Conservation (phyloP, 1,140 invertebrate genomes). For the Drosophila ambigua region DNA sequence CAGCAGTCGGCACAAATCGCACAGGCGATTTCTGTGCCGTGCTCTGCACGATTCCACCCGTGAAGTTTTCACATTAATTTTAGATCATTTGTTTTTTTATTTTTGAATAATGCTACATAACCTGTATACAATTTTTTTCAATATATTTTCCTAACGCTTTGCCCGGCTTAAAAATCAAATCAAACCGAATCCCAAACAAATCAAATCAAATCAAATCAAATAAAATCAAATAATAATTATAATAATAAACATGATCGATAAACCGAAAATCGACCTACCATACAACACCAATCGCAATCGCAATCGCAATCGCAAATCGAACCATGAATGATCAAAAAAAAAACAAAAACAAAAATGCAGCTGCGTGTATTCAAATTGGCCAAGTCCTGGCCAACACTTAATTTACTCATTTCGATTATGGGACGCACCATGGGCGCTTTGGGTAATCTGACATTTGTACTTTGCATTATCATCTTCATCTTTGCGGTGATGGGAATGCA, state of each 20-base stretch:
- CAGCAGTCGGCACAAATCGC: slow-evolving; percentile 23
- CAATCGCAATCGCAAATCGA: slow-evolving; percentile 18
- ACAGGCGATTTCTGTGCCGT: too few species aligned
- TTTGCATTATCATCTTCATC: slow-evolving; percentile 98
- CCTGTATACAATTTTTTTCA: slow-evolving; percentile 52
- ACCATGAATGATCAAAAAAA: slow-evolving; percentile 34
- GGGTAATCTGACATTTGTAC: slow-evolving; percentile 97
- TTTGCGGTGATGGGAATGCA: slow-evolving; percentile 99
- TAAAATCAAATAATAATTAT: slow-evolving; percentile 3
- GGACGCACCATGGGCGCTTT: slow-evolving; percentile 97
- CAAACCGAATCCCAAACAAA: slow-evolving; percentile 16
- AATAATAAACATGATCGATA: slow-evolving; percentile 29
- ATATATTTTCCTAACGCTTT: slow-evolving; percentile 81
- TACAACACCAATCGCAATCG: slow-evolving; percentile 18
- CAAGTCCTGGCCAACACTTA: slow-evolving; percentile 98
- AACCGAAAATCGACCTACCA: slow-evolving; percentile 21
- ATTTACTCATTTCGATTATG: slow-evolving; percentile 98
- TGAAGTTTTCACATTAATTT: background rate
- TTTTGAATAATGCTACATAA: slow-evolving; percentile 52
- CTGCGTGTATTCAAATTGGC: slow-evolving; percentile 98
- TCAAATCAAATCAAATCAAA: slow-evolving; percentile 14
- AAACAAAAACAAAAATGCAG: slow-evolving; percentile 85
- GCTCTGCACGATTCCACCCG: slow-evolving; percentile 39
- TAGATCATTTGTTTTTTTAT: slow-evolving; percentile 40
- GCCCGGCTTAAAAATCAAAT: slow-evolving; percentile 73